Conservation (phyloP, 2,113 vertebrate genomes). For the Micronycteris hirsuta region DNA sequence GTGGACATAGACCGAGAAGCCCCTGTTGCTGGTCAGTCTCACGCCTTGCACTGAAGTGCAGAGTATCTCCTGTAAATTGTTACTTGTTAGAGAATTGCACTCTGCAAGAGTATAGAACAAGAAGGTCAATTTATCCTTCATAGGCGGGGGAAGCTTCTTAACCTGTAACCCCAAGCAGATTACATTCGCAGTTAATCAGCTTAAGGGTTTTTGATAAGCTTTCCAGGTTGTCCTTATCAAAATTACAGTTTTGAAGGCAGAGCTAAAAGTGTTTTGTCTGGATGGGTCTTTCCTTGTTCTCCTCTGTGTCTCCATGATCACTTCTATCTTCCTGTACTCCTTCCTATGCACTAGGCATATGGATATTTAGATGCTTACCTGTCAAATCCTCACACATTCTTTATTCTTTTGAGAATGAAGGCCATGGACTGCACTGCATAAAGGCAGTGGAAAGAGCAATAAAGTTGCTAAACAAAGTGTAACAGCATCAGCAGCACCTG, state of each 20-base stretch:
- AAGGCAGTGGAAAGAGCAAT: neutral
- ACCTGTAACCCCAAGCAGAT: slow-evolving; percentile 16
- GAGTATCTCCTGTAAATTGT: neutral
- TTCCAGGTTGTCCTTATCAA: neutral
- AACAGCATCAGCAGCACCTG: neutral
- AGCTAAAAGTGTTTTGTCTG: neutral
- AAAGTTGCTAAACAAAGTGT: neutral
- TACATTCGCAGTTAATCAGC: neutral
- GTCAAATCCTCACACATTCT: neutral
- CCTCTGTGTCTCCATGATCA: neutral
- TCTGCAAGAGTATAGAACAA: neutral
- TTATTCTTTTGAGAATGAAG: neutral
- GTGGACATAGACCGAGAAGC: neutral
- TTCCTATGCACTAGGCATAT: neutral
- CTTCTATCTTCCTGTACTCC: neutral
- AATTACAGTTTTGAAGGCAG: neutral
- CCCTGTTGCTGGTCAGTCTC: neutral
- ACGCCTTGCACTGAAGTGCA: neutral
- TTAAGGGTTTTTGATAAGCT: neutral
- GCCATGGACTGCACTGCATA: neutral
- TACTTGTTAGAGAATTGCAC: neutral
- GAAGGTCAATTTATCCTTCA: neutral
- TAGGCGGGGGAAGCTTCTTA: neutral
- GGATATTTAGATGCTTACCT: neutral
- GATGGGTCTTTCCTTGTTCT: neutral